Conservation (phyloP, 2,113 vertebrate genomes). For the Diphyllodes magnificus region DNA sequence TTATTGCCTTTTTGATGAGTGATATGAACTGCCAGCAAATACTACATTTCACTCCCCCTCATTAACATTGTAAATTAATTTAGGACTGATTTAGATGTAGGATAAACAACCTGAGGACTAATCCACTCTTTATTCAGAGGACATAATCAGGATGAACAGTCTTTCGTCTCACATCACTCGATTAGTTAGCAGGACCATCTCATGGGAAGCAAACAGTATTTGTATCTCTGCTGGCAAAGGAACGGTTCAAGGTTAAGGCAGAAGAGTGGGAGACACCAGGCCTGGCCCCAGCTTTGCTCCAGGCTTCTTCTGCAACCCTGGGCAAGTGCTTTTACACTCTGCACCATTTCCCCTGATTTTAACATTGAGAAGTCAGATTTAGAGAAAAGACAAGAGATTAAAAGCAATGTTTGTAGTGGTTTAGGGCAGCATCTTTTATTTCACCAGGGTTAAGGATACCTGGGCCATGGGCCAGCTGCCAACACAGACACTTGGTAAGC, state of each 20-base stretch:
- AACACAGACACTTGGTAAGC: not conserved
- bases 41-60: not conserved
- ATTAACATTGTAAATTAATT: slow-evolving; percentile 36
- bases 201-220: not conserved
- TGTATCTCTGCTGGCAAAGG: not conserved
- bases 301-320: not conserved
- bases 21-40: not conserved
- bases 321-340: not conserved
- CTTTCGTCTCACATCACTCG: not conserved
- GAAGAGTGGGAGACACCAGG: not conserved
- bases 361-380: not conserved
- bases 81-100: slow-evolving; percentile 28
- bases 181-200: not conserved
- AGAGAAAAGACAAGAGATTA: not conserved
- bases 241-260: not conserved
- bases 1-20: not conserved
- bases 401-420: not conserved
- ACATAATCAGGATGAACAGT: not conserved
- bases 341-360: not conserved
- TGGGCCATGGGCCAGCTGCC: not conserved
- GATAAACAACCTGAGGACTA: slow-evolving; percentile 26
- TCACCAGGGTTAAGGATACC: not conserved
- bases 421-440: not conserved
- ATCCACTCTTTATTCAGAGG: not conserved
- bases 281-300: not conserved